phyloP scores from a whole-genome alignment of 2,113 vertebrate genomes.

The Tiliqua scincoides region DNA sequence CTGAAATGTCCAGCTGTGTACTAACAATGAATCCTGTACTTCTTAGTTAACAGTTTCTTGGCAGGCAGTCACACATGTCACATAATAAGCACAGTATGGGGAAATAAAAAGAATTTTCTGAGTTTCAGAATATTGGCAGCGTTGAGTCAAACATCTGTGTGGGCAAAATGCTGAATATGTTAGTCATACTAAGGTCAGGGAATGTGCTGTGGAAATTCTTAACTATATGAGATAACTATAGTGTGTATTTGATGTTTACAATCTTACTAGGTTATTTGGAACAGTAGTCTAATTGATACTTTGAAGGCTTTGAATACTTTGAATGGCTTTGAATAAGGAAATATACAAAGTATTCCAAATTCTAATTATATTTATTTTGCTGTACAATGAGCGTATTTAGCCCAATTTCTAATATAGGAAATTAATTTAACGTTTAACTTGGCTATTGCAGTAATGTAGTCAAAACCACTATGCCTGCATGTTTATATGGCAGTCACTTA shows the following conservation, averaged over 20 bases:
- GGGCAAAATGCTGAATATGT: slow-evolving; percentile 62
- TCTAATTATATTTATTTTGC: neutral
- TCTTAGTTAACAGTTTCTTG: slow-evolving; percentile 82
- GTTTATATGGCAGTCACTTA: neutral
- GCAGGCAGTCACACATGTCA: slow-evolving; percentile 74
- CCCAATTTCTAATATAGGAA: neutral
- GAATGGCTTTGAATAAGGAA: fast-evolving
- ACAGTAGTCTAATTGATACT: neutral
- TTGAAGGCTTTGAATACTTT: no score
- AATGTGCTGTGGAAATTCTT: slow-evolving; percentile 30
- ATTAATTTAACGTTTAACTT: neutral
- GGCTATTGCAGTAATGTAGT: neutral
- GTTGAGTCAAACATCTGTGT: slow-evolving; percentile 70
- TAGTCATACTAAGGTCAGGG: slow-evolving; percentile 69
- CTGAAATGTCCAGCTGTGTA: slow-evolving; percentile 81
- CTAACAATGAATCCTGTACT: slow-evolving; percentile 76
- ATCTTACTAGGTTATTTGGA: neutral
- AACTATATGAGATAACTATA: slow-evolving; percentile 28
- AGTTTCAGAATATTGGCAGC: slow-evolving; percentile 66
- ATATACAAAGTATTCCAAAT: neutral
- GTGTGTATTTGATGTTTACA: neutral
- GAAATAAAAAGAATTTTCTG: slow-evolving; percentile 59
- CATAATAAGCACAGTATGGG: slow-evolving; percentile 68
- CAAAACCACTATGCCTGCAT: neutral
- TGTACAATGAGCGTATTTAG: fast-evolving